Evolutionary conservation across 2,888 invertebrate species (phyloP).

Genomic region (Cosmia pyralina): DNA sequence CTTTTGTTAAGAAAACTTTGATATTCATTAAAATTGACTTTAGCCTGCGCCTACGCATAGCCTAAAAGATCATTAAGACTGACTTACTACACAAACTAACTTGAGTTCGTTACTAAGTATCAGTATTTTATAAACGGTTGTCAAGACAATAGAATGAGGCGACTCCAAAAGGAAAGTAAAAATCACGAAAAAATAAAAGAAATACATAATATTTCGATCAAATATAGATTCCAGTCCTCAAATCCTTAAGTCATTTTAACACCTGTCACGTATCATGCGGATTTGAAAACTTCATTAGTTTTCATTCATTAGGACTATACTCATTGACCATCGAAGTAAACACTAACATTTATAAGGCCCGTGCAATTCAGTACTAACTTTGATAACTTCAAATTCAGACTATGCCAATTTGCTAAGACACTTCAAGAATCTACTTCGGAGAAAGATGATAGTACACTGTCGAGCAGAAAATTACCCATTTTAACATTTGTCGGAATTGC

Average conservation of each 20-base stretch:
- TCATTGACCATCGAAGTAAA: constrained; percentile 41
- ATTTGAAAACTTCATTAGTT: background rate
- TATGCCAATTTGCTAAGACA: constrained; percentile 68
- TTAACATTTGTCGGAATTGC: background rate
- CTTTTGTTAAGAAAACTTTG: background rate
- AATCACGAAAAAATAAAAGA: background rate
- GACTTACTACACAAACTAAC: background rate
- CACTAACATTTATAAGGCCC: constrained; percentile 68
- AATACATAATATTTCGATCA: background rate
- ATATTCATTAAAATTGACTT: constrained; percentile 14
- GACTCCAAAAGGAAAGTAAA: background rate
- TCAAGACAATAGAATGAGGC: background rate
- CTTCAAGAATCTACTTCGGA: constrained; percentile 62
- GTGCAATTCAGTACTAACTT: constrained; percentile 58
- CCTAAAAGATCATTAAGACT: constrained; percentile 1
- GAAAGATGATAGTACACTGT: constrained; percentile 53
- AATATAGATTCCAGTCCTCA: background rate
- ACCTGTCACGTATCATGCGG: background rate
- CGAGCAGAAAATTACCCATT: constrained; percentile 45
- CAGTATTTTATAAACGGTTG: background rate
- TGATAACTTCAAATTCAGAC: constrained; percentile 58
- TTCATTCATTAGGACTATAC: constrained; percentile 16
- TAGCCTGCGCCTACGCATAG: constrained; percentile 16
- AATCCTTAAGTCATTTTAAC: constrained; percentile 6
- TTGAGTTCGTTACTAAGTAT: background rate